Percentiles rank a stretch among this genome's conserved stretches.
Conservation (phyloP, 2,797 vertebrate species). For the Ptychadena robeensis region DNA sequence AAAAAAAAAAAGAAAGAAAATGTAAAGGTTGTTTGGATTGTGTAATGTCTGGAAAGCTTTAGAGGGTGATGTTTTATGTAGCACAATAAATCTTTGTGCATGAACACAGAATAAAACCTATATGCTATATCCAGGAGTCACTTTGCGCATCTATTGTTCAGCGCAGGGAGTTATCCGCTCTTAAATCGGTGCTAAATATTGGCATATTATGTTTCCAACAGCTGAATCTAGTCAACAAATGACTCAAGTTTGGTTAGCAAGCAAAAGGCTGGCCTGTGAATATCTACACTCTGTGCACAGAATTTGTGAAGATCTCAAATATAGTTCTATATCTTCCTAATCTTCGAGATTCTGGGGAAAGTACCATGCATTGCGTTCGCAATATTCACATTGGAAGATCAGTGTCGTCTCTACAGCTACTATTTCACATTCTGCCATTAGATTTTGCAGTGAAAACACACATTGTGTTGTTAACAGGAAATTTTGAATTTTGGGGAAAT, state of each 20-base stretch:
- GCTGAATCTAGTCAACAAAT: neutral
- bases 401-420: too few relatives aligned
- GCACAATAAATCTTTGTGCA: neutral
- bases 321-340: too few relatives aligned
- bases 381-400: too few relatives aligned
- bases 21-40: neutral
- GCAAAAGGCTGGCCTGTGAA: neutral
- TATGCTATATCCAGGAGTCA: neutral
- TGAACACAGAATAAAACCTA: neutral
- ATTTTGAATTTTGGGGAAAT: too few relatives aligned
- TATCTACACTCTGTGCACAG: neutral
- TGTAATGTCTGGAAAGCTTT: constrained; percentile 5
- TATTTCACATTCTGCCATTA: too few relatives aligned
- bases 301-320: too few relatives aligned
- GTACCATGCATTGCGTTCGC: too few relatives aligned
- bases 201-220: neutral
- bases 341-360: too few relatives aligned
- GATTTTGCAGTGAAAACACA: too few relatives aligned
- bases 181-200: neutral
- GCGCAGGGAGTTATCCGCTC: neutral
- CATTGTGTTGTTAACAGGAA: too few relatives aligned
- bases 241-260: neutral
- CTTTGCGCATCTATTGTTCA: neutral
- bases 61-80: neutral
- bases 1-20: constrained; percentile 15